Evolutionary conservation across 2,797 vertebrate genomes (phyloP), one percentile per base, ranked within the genome.

Genomic region (Merluccius polli): DNA sequence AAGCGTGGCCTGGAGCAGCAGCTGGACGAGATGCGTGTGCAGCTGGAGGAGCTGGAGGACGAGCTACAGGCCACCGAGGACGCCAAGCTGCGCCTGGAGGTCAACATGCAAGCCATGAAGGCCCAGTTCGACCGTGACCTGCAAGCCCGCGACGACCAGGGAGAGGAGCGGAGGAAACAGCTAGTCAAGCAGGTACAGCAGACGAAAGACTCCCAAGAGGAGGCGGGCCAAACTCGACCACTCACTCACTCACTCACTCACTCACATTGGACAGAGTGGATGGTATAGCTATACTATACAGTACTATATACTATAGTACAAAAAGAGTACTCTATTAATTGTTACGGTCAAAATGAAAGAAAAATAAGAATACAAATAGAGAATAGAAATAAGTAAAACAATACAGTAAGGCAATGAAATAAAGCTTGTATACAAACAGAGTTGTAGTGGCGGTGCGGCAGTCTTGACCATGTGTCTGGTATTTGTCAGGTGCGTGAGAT

Each of bases 21-120:
- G 93, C 93, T 98, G 88, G 97, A 98, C 87, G 98, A 99, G 90
- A 99, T 98, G 97, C 96, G 95, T 90, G 98, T 97, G 0, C 98
- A 99, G 89, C 87, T 99, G 87, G 98, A 99, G 81, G 98, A 99
- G 91, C 90, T 99, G 76, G 98, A 99, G 88, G 98, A 99, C 0
- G 98, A 99, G 87, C 94, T 99, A 77, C 98, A 99, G 93, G 96
- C 94, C 33, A 97, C 98, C 0, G 98, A 99, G 82, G 97, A 99
- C 0, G 97, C 97, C 84, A 99, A 99, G 89, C 95, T 99, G 85
- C 93, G 97, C 65, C 88, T 99, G 82, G 98, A 99, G 87, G 98
- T 99, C 91, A 99, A 99, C 87, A 98, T 99, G 97, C 98, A 99
- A 88, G 98, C 98, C 69, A 94, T 98, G 92, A 98, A 97, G 79